Evolutionary conservation across 2,113 vertebrate species (phyloP).

Genomic region (Nipponia nippon): DNA sequence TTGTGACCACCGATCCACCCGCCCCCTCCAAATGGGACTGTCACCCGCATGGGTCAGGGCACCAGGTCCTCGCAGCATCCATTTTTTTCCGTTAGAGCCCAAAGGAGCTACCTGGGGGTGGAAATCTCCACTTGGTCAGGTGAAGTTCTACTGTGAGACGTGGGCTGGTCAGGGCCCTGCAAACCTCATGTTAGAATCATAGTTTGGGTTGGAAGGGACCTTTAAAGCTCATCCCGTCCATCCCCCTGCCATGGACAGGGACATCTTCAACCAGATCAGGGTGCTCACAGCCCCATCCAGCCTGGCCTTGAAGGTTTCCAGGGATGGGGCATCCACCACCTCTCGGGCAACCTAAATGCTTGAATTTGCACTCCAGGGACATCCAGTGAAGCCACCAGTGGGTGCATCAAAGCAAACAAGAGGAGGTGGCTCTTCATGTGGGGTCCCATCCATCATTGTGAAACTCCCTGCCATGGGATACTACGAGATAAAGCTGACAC

Average conservation of each 20-base stretch:
- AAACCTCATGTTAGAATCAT: background rate
- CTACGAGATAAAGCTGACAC: background rate
- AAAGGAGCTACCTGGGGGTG: background rate
- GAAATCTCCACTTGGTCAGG: background rate
- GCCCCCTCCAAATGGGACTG: background rate
- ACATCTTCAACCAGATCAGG: background rate
- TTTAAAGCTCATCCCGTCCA: fast-evolving
- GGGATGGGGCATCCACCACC: background rate
- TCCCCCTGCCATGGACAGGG: background rate
- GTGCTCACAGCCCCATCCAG: background rate
- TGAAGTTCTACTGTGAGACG: background rate
- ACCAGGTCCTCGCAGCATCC: background rate
- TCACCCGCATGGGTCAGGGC: background rate
- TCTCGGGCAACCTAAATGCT: background rate
- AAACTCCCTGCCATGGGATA: background rate
- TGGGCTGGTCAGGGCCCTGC: background rate
- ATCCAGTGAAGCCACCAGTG: background rate
- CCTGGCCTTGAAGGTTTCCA: background rate
- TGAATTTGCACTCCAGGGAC: background rate
- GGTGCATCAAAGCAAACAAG: background rate
- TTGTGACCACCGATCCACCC: fast-evolving
- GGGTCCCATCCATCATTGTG: background rate
- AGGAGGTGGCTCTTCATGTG: background rate
- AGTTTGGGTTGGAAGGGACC: background rate
- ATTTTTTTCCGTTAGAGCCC: too few relatives aligned